phyloP scores from a whole-genome alignment of 2,113 vertebrate species.

The Otolemur garnettii region DNA sequence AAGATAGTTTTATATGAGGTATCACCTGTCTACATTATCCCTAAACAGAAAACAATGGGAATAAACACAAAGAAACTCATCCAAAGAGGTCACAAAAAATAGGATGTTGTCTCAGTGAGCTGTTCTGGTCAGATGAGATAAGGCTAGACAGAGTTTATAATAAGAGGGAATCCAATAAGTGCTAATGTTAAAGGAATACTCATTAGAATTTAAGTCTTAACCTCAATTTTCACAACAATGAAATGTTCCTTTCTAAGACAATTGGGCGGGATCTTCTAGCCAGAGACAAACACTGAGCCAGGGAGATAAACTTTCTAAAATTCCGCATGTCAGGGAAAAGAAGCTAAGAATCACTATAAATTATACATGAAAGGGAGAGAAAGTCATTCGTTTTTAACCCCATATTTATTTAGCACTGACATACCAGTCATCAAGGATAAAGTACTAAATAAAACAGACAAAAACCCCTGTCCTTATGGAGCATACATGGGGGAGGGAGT shows the following conservation, averaged over 20 bases:
- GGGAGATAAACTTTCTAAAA: slow-evolving; percentile 52
- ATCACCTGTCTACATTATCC: slow-evolving; percentile 6
- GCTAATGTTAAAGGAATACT: slow-evolving; percentile 41
- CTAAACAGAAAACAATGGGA: slow-evolving; percentile 46
- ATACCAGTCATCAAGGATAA: slow-evolving; percentile 20
- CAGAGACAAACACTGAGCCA: slow-evolving; percentile 42
- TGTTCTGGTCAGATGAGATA: slow-evolving; percentile 39
- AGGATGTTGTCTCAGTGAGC: neutral
- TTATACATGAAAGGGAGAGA: neutral
- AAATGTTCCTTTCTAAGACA: slow-evolving; percentile 54
- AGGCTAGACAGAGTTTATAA: neutral
- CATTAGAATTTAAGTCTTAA: slow-evolving; percentile 60
- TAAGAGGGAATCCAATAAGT: slow-evolving; percentile 53
- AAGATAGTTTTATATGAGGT: slow-evolving; percentile 36
- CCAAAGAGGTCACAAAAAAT: slow-evolving; percentile 52
- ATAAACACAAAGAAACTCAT: slow-evolving; percentile 42
- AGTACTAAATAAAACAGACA: slow-evolving; percentile 30
- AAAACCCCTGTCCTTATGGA: neutral
- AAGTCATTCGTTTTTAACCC: slow-evolving; percentile 10
- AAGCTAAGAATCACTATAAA: slow-evolving; percentile 56
- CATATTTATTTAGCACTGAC: slow-evolving; percentile 26
- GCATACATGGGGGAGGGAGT: neutral
- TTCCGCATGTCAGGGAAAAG: neutral
- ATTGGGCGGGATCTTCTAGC: neutral
- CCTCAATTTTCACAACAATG: slow-evolving; percentile 51